Percentiles rank a stretch among this genome's conserved stretches.
These are phyloP conservation scores for Macquaria australasica DNA, from an alignment of 2,113 vertebrate species.

Conservation along the genomic window DNA sequence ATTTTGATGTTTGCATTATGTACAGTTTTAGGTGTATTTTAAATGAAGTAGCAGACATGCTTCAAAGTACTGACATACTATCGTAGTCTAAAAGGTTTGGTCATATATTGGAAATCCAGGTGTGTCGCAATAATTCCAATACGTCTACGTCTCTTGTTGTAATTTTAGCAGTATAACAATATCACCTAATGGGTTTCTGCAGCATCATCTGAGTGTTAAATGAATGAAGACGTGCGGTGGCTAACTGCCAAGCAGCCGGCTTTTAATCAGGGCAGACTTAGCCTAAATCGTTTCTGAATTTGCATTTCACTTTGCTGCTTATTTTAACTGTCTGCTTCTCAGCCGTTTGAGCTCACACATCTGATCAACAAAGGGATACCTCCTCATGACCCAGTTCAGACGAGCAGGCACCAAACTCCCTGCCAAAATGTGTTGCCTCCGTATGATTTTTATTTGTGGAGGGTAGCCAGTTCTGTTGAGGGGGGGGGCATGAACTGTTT, in stretches of 20 bases:
- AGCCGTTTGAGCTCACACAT: constrained; percentile 48
- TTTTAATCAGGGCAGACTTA: constrained; percentile 70
- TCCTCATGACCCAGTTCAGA: constrained; percentile 54
- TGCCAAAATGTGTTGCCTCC: constrained; percentile 37
- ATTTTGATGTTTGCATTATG: background rate
- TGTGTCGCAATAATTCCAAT: background rate
- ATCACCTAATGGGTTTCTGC: constrained; percentile 50
- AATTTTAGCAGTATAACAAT: constrained; percentile 52
- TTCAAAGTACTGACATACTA: background rate
- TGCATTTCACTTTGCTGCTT: constrained; percentile 66
- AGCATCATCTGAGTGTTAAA: constrained; percentile 56
- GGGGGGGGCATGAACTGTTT: background rate
- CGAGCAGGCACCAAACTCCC: constrained; percentile 35
- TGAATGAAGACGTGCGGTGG: constrained; percentile 59
- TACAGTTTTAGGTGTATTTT: background rate
- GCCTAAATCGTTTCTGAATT: constrained; percentile 67
- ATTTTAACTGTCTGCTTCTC: constrained; percentile 62
- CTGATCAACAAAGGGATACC: constrained; percentile 65
- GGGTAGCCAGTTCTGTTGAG: constrained; percentile 16
- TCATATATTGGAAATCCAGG: background rate
- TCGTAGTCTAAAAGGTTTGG: background rate
- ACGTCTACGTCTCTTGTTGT: constrained; percentile 14
- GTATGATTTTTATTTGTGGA: constrained; percentile 45
- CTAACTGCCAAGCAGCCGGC: constrained; percentile 71
- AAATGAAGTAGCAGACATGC: background rate